Evolutionary conservation across 2,113 vertebrate genomes (phyloP).

Genomic region (Sander vitreus): DNA sequence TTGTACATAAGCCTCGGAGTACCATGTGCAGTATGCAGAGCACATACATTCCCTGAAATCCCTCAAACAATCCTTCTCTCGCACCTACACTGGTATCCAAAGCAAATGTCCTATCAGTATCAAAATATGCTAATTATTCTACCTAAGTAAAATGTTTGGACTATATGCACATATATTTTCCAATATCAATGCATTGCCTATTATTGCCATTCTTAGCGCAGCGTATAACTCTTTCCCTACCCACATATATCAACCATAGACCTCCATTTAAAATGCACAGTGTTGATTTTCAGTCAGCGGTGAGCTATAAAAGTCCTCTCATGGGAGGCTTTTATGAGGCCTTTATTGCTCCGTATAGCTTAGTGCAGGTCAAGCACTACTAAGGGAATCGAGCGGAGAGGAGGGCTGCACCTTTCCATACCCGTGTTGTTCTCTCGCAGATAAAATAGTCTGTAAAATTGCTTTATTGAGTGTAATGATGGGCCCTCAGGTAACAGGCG

Average conservation of each 20-base stretch:
- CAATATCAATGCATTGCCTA: not conserved
- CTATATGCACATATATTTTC: not conserved
- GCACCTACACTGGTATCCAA: not conserved
- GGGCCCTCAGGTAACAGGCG: slow-evolving; percentile 74
- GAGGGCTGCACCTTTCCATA: slow-evolving; percentile 65
- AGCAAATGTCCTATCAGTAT: not conserved
- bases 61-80: not conserved
- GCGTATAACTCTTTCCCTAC: not conserved
- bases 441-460: slow-evolving; percentile 84
- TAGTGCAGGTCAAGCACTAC: slow-evolving; percentile 72
- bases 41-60: not conserved
- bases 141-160: not conserved
- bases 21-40: not conserved
- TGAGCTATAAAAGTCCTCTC: slow-evolving; percentile 77
- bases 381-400: slow-evolving; percentile 69
- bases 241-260: slow-evolving; percentile 48
- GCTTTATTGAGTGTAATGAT: slow-evolving; percentile 85
- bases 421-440: slow-evolving; percentile 58
- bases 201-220: not conserved
- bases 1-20: not conserved
- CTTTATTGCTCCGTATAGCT: slow-evolving; percentile 71
- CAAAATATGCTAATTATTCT: not conserved
- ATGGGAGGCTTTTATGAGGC: slow-evolving; percentile 76
- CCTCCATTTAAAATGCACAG: slow-evolving; percentile 78
- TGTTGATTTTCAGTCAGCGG: slow-evolving; percentile 78